phyloP scores from a whole-genome alignment of 2,888 invertebrate genomes.

The Carcina quercana region DNA sequence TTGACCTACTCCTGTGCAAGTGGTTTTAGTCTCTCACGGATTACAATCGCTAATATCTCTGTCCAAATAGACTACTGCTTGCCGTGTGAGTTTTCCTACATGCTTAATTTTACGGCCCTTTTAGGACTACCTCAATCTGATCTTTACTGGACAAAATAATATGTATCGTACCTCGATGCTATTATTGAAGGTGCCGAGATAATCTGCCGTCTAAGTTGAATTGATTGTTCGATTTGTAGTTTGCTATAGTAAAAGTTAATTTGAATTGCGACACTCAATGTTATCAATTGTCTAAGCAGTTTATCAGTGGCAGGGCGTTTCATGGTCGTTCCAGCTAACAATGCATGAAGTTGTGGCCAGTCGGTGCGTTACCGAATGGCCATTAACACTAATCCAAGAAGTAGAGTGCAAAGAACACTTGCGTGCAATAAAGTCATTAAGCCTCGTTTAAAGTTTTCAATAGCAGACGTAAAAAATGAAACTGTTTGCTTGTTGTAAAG shows the following conservation, averaged over 20 bases:
- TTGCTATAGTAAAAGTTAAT: neutral
- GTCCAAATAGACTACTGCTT: conserved; percentile 21
- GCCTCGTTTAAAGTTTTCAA: too few relatives aligned
- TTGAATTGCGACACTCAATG: conserved; percentile 17
- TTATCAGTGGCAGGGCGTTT: conserved; percentile 23
- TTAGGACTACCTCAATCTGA: too few relatives aligned
- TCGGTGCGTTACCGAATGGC: conserved; percentile 11
- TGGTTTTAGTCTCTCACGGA: conserved; percentile 38
- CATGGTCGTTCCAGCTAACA: conserved; percentile 24
- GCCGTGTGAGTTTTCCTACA: conserved; percentile 20
- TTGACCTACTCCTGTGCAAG: conserved; percentile 39
- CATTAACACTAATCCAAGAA: conserved; percentile 21
- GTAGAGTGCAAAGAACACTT: too few relatives aligned
- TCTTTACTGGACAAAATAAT: too few relatives aligned
- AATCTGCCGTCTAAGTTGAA: too few relatives aligned
- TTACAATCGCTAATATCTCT: conserved; percentile 40
- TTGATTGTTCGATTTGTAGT: too few relatives aligned
- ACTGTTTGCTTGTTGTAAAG: too few relatives aligned
- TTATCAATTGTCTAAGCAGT: conserved; percentile 19
- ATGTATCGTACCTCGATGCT: too few relatives aligned
- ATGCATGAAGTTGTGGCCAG: conserved; percentile 15
- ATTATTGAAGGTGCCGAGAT: too few relatives aligned
- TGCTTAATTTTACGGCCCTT: conserved; percentile 27
- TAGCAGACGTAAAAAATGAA: too few relatives aligned
- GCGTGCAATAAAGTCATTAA: too few relatives aligned